phyloP scores from a whole-genome alignment of 2,888 invertebrate species.

The Smittia sp. region DNA sequence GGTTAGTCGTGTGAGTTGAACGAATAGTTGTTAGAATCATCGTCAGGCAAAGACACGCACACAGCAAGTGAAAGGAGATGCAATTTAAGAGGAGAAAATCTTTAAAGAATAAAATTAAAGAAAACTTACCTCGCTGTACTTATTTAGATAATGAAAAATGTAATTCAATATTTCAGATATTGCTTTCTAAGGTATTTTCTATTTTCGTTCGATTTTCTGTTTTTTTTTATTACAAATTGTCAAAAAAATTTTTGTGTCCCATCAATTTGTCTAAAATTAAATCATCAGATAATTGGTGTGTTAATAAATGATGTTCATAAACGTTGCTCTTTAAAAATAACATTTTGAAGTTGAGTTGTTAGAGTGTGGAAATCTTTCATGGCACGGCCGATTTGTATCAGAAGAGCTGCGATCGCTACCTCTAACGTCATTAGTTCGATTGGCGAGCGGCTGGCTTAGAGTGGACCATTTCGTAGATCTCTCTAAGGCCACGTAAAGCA shows the following conservation, averaged over 20 bases:
- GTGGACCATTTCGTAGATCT: too few relatives aligned
- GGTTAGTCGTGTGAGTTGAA: constrained; percentile 41
- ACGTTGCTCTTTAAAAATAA: too few relatives aligned
- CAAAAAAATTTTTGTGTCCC: constrained; percentile 42
- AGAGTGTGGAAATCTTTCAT: too few relatives aligned
- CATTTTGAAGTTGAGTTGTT: too few relatives aligned
- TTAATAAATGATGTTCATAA: constrained; percentile 33
- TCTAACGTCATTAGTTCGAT: too few relatives aligned
- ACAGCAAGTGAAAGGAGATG: constrained; percentile 43
- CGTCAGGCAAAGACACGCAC: constrained; percentile 47
- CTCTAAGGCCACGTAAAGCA: too few relatives aligned
- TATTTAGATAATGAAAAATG: constrained; percentile 34
- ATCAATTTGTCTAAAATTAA: constrained; percentile 42
- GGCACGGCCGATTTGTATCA: too few relatives aligned
- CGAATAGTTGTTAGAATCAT: not conserved
- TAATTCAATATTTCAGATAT: constrained; percentile 36
- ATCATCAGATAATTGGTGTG: constrained; percentile 41
- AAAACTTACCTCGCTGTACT: constrained; percentile 40
- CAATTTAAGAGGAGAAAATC: constrained; percentile 6
- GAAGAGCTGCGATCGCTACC: too few relatives aligned
- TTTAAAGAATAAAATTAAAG: constrained; percentile 42
- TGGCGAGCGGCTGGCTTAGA: too few relatives aligned
- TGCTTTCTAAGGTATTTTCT: constrained; percentile 3
- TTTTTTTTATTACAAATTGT: constrained; percentile 38
- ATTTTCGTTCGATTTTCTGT: constrained; percentile 31